These are phyloP conservation scores for Ephialtes manifestator DNA, from an alignment of 2,888 invertebrate genomes.

Conservation along the genomic window DNA sequence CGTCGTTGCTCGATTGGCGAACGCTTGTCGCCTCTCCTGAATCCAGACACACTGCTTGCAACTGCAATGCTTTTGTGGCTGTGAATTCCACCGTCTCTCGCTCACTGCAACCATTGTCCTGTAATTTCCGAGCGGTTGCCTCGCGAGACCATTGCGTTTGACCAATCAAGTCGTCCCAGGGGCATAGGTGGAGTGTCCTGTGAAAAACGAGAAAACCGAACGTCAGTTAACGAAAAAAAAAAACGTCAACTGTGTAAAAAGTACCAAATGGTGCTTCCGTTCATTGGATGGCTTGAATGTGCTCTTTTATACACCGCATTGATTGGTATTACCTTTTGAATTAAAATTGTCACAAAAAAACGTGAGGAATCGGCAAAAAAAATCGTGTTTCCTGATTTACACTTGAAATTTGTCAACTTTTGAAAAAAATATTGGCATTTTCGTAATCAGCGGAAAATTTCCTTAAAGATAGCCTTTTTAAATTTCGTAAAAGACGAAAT, in stretches of 20 bases:
- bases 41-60: conserved; percentile 2
- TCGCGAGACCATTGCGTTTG: conserved; percentile 57
- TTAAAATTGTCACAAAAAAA: too few relatives aligned
- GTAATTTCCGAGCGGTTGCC: conserved; percentile 59
- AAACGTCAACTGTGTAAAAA: conserved; percentile 1
- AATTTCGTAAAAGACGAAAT: too few relatives aligned
- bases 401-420: too few relatives aligned
- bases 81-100: conserved; percentile 25
- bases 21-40: conserved; percentile 18
- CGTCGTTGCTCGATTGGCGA: conserved; percentile 19
- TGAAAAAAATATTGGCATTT: too few relatives aligned
- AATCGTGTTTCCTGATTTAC: too few relatives aligned
- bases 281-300: conserved; percentile 6
- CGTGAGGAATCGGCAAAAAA: too few relatives aligned
- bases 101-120: conserved; percentile 55
- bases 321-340: neutral
- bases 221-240: conserved; percentile 3
- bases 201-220: conserved; percentile 28
- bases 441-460: too few relatives aligned
- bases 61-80: conserved; percentile 13
- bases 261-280: conserved; percentile 2
- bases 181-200: conserved; percentile 11
- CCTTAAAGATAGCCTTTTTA: too few relatives aligned
- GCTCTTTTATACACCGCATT: neutral
- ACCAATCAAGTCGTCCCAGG: conserved; percentile 54